Percentiles rank a stretch among this genome's conserved stretches.
These are phyloP conservation scores for Muraenolepis orangiensis DNA, from an alignment of 2,797 vertebrate species.

Conservation along the genomic window DNA sequence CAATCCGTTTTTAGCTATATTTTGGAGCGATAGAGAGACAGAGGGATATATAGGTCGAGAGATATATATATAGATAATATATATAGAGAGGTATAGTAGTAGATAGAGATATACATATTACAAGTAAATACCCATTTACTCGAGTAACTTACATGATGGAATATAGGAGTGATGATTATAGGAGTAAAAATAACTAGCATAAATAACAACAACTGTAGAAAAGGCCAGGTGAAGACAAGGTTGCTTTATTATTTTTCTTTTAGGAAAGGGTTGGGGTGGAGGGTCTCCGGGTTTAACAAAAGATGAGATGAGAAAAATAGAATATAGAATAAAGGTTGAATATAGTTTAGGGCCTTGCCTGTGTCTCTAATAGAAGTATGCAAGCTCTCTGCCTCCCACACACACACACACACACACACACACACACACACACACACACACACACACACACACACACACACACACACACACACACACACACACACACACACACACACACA, in stretches of 20 bases:
- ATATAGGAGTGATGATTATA: neutral
- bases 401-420: neutral
- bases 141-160: neutral
- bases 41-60: no score
- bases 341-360: neutral
- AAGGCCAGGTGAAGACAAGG: neutral
- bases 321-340: neutral
- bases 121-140: neutral
- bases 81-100: no score
- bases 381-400: conserved; percentile 29
- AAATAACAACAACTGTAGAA: neutral
- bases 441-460: neutral
- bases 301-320: neutral
- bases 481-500: no score
- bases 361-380: conserved; percentile 28
- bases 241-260: neutral
- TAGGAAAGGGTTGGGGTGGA: neutral
- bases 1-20: no score
- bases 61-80: neutral
- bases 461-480: no score
- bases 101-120: no score
- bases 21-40: no score
- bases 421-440: neutral
- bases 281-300: neutral
- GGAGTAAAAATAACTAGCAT: neutral